Evolutionary conservation across 1,140 invertebrate species (phyloP), one percentile per base, ranked within the genome.

Genomic region (Drosophila prosaltans): DNA sequence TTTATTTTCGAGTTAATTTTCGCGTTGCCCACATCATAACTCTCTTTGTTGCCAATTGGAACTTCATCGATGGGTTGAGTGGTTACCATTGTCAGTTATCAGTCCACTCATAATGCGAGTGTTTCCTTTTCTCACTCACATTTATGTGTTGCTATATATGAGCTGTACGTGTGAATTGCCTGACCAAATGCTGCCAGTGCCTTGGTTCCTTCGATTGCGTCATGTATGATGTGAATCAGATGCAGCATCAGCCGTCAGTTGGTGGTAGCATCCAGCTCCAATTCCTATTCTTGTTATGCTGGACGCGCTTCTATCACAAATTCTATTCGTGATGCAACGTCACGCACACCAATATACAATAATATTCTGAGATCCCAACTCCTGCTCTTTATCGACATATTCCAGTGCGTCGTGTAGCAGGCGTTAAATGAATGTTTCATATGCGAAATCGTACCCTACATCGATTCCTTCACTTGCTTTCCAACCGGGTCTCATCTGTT

Each of bases 361-460:
- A 90, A 90, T 86, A 81, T 80, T 63, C 70, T 63, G 60, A 58
- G 21, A 36, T 39, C 28, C 30, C 10, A 32, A 43, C 21, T 40
- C 24, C 21, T 55, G 58, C 41, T 65, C 26, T 43, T 54, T 10
- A 24, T 36, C 39, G 61, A 45, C 54, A 7, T 24, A 30, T 64
- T 41, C 55, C 77, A 76, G 71, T 64, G 70, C 74, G 80, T 74
- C 82, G 90, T 86, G 80, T 90, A 77, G 80, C 81, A 80, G 78
- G 80, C 82, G 78, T 86, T 77, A 83, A 90, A 90, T 90, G 72
- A 90, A 83, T 90, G 86, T 86, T 90, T 86, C 86, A 90, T 90
- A 78, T 71, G 61, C 48, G 45, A 30, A 48, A 5, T 24, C 45
- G 40, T 51, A 69, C 66, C 61, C 24, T 26, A 55, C 26, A 36